Evolutionary conservation across 2,797 vertebrate genomes (phyloP).

Genomic region (Bufotes viridis): DNA sequence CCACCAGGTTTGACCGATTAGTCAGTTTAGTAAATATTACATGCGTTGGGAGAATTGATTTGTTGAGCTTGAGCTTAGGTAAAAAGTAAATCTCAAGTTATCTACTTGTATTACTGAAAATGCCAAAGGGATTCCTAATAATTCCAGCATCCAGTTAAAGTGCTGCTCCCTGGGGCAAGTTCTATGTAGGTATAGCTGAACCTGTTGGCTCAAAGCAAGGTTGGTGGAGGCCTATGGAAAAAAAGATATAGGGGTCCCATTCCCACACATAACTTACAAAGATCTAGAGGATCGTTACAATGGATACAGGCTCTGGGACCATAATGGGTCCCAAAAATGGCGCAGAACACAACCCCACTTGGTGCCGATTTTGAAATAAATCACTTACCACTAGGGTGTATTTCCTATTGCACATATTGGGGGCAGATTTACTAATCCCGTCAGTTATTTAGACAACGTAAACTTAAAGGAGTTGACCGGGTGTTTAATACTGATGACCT

Average conservation of each 20-base stretch:
- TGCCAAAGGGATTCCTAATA: background rate
- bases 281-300: background rate
- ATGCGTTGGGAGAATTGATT: background rate
- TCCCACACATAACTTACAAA: background rate
- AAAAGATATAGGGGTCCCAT: too few species aligned
- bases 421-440: too few species aligned
- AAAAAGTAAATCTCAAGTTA: background rate
- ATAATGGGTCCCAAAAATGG: background rate
- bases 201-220: background rate
- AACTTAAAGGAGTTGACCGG: too few species aligned
- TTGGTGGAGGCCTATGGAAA: background rate
- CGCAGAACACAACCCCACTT: background rate
- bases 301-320: background rate
- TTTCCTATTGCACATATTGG: background rate
- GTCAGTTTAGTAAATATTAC: background rate
- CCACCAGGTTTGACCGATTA: background rate
- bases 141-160: background rate
- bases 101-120: background rate
- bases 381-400: background rate
- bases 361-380: background rate
- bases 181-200: background rate
- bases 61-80: background rate
- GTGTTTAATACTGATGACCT: too few species aligned
- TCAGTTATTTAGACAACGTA: too few species aligned
- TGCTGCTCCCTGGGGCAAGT: too few species aligned